These are phyloP conservation scores for Caretta caretta DNA, from an alignment of 2,113 vertebrate species.

Conservation along the genomic window DNA sequence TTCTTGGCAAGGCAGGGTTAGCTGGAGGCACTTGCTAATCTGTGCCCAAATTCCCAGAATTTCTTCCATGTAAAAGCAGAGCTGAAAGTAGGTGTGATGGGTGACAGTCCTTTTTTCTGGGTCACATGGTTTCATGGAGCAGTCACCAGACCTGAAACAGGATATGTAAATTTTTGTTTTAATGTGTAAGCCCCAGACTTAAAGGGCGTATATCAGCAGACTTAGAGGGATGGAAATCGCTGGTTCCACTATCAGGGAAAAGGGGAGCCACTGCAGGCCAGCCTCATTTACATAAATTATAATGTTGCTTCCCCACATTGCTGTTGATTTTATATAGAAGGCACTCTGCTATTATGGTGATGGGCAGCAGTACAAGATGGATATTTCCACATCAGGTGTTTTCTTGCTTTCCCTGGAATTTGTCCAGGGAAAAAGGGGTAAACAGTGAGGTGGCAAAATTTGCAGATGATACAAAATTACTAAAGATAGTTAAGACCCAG, in stretches of 20 bases:
- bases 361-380: not conserved
- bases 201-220: not conserved
- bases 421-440: no score
- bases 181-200: not conserved
- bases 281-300: not conserved
- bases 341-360: not conserved
- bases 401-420: no score
- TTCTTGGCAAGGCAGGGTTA: not conserved
- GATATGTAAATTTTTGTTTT: not conserved
- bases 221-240: not conserved
- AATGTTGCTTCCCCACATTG: no score
- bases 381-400: no score
- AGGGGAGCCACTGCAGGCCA: not conserved
- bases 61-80: not conserved
- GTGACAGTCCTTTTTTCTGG: not conserved
- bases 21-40: not conserved
- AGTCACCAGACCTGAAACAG: not conserved
- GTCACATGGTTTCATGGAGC: not conserved
- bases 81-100: not conserved
- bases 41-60: not conserved
- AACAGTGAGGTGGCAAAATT: no score
- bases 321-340: not conserved
- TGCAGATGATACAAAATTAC: no score
- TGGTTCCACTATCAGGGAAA: not conserved
- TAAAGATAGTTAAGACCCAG: no score